Percentiles rank a stretch among this genome's conserved stretches.
Evolutionary conservation across 35 echinoderm and acorn worm species (phyloP).

Genomic region (Acanthaster planci): DNA sequence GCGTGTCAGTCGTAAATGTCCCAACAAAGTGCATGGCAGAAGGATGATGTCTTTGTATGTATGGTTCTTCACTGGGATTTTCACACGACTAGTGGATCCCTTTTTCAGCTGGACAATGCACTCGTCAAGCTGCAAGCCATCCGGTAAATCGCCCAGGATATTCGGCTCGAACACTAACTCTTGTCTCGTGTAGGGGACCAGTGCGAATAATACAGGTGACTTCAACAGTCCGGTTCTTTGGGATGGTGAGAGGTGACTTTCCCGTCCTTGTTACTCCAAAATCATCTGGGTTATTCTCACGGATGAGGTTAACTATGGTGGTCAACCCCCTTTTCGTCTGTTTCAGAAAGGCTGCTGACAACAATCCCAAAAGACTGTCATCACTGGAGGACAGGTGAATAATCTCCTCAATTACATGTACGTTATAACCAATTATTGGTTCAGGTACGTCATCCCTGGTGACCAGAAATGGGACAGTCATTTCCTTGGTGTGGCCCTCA

Average conservation of each 20-base stretch:
- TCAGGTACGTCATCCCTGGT: slow-evolving; percentile 47
- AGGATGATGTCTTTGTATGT: slow-evolving; percentile 32
- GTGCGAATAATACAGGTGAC: slow-evolving; percentile 39
- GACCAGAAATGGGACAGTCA: slow-evolving; percentile 61
- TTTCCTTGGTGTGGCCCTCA: background rate
- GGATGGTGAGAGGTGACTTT: slow-evolving; percentile 25
- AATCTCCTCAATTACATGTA: slow-evolving; percentile 59
- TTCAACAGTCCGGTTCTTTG: background rate
- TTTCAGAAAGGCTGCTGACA: background rate
- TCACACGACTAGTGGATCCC: slow-evolving; percentile 33
- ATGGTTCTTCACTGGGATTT: slow-evolving; percentile 40
- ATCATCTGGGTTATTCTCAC: slow-evolving; percentile 9
- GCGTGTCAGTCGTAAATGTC: slow-evolving; percentile 19
- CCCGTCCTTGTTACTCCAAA: slow-evolving; percentile 36
- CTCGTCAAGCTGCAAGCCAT: slow-evolving; percentile 23
- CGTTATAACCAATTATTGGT: slow-evolving; percentile 75
- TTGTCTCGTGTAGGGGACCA: slow-evolving; percentile 16
- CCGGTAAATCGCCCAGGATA: background rate
- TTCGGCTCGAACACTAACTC: slow-evolving; percentile 40
- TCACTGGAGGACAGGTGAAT: background rate
- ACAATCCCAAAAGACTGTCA: background rate
- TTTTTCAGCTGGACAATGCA: slow-evolving; percentile 24
- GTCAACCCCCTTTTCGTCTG: background rate
- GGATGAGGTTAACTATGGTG: slow-evolving; percentile 16
- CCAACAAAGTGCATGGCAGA: slow-evolving; percentile 33